Conservation (phyloP, 53 echinoderm and acorn worm species). For the Holothuria leucospilota region DNA sequence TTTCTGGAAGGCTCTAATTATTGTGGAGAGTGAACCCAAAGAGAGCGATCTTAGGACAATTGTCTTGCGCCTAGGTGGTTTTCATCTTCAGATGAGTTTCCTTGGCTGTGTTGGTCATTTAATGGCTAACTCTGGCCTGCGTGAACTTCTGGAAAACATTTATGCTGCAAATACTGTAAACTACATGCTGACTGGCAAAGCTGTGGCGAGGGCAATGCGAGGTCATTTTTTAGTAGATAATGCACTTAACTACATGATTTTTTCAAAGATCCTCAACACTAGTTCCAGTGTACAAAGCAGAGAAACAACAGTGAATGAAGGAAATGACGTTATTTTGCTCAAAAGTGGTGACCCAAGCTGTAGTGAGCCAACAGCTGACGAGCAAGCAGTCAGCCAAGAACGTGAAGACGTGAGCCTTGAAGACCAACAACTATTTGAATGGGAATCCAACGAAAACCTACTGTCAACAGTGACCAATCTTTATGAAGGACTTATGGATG, state of each 20-base stretch:
- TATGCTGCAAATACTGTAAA: conserved; percentile 54
- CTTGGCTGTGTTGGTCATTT: conserved; percentile 56
- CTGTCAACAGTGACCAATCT: background rate
- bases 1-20: conserved; percentile 57
- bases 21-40: conserved; percentile 26
- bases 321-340: background rate
- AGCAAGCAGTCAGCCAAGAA: background rate
- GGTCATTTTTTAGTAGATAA: conserved; percentile 60
- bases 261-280: conserved; percentile 7
- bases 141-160: conserved; percentile 46
- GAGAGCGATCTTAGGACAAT: conserved; percentile 47
- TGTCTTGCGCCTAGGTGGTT: conserved; percentile 60
- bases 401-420: background rate
- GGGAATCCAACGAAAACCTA: background rate
- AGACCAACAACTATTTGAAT: background rate
- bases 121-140: conserved; percentile 53
- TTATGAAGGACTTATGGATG: no score
- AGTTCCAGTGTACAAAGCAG: background rate
- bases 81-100: conserved; percentile 69
- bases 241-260: conserved; percentile 54
- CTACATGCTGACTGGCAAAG: conserved; percentile 64
- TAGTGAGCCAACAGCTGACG: background rate
- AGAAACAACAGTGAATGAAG: background rate
- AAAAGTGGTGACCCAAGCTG: no score
- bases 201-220: conserved; percentile 52